phyloP scores from a whole-genome alignment of 2,888 invertebrate genomes.

The Rugalucina vietnamica region DNA sequence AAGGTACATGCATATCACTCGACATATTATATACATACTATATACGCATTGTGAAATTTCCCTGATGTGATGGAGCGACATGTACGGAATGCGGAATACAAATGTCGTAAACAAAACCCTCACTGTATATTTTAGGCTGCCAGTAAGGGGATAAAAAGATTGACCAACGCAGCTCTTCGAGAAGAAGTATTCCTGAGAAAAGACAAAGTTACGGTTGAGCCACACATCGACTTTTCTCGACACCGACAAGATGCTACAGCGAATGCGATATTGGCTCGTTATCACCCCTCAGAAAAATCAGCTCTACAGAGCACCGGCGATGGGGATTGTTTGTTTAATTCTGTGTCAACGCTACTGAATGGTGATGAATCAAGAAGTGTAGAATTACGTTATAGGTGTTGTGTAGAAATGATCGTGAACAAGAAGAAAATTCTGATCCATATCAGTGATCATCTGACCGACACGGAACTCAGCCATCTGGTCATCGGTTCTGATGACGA shows the following conservation, averaged over 20 bases:
- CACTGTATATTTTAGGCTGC: too few species aligned
- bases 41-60: too few species aligned
- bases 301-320: not conserved
- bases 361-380: not conserved
- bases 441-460: too few species aligned
- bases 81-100: too few species aligned
- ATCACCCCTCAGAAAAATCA: not conserved
- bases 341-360: not conserved
- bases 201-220: not conserved
- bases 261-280: not conserved
- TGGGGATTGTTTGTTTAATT: not conserved
- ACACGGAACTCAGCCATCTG: not conserved
- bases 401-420: not conserved
- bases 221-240: not conserved
- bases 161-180: not conserved
- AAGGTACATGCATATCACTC: too few species aligned
- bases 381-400: not conserved
- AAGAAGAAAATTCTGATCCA: too few species aligned
- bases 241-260: not conserved
- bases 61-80: too few species aligned
- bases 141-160: not conserved
- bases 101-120: too few species aligned
- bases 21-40: too few species aligned
- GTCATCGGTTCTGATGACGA: not conserved
- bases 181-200: not conserved